A percentile compares a stretch with the other conserved stretches of the same genome.
Conservation (phyloP, 2,113 vertebrate genomes). For the Falcunculus frontatus region DNA sequence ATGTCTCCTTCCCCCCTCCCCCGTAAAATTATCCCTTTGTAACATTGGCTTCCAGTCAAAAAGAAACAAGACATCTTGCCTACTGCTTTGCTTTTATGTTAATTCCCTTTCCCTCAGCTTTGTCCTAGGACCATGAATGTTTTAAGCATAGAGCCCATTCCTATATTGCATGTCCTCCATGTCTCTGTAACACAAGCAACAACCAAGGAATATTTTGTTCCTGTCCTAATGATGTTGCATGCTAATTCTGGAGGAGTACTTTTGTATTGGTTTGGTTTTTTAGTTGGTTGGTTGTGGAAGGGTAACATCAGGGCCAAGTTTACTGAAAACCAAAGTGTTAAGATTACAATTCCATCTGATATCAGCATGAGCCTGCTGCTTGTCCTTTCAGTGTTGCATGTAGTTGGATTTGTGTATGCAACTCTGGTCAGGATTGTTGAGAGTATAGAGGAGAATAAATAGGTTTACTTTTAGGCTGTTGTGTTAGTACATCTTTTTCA, state of each 20-base stretch:
- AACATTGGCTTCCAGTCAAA: not conserved
- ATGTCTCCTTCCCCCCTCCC: not conserved
- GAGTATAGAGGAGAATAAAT: not conserved
- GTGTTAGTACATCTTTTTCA: not conserved
- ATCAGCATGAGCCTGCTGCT: not conserved
- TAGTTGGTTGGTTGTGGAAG: not conserved
- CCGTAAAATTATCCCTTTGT: not conserved
- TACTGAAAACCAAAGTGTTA: not conserved
- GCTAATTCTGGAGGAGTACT: not conserved
- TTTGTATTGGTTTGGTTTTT: not conserved
- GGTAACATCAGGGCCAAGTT: not conserved
- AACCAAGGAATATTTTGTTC: not conserved
- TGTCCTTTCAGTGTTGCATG: not conserved
- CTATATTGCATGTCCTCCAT: not conserved
- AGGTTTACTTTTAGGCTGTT: not conserved
- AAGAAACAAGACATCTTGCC: not conserved
- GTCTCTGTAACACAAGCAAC: not conserved
- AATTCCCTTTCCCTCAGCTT: constrained; percentile 34
- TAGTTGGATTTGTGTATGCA: not conserved
- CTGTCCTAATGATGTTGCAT: not conserved
- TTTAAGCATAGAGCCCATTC: not conserved
- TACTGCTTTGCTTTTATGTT: constrained; percentile 48
- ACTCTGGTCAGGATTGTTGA: not conserved
- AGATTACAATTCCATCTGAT: not conserved
- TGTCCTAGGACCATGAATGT: not conserved